Conservation (phyloP, 1,140 invertebrate genomes). For the Gonatopus flavifemur region DNA sequence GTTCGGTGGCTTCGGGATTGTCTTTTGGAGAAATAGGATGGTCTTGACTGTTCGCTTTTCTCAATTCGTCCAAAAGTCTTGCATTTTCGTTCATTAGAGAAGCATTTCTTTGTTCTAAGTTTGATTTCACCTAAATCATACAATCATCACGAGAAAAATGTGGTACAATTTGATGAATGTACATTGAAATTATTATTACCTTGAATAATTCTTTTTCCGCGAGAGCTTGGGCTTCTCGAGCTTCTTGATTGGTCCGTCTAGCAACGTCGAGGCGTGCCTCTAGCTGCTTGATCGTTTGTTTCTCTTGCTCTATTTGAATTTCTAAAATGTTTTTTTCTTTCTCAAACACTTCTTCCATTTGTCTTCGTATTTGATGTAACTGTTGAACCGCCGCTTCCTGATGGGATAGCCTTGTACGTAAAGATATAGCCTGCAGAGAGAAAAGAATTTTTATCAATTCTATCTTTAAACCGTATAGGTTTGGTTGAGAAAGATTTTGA, state of each 20-base stretch:
- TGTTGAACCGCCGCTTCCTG: constrained; percentile 50
- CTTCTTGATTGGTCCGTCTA: constrained; percentile 43
- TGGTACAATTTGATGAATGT: not conserved
- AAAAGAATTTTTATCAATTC: constrained; percentile 2
- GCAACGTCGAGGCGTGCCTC: constrained; percentile 46
- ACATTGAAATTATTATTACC: constrained; percentile 22
- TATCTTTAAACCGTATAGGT: not conserved
- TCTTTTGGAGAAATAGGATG: not conserved
- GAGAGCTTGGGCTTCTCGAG: constrained; percentile 28
- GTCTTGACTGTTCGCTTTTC: constrained; percentile 17
- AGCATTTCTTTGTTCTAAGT: constrained; percentile 43
- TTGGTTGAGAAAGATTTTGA: not conserved
- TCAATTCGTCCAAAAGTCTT: constrained; percentile 28
- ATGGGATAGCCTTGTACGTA: constrained; percentile 46
- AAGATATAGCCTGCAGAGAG: constrained; percentile 38
- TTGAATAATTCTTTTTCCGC: constrained; percentile 43
- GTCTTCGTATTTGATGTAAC: constrained; percentile 46
- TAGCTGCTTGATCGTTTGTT: constrained; percentile 48
- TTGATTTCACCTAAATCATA: constrained; percentile 33
- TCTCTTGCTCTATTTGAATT: constrained; percentile 44
- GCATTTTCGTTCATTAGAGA: constrained; percentile 37
- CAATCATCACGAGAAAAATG: not conserved
- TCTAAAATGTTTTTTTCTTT: constrained; percentile 51
- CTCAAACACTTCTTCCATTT: constrained; percentile 54
- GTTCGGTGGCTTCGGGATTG: constrained; percentile 23